Percentiles rank a stretch among this genome's conserved stretches.
These are phyloP conservation scores for Pandemis cinnamomeana DNA, from an alignment of 2,888 invertebrate genomes.

Conservation along the genomic window DNA sequence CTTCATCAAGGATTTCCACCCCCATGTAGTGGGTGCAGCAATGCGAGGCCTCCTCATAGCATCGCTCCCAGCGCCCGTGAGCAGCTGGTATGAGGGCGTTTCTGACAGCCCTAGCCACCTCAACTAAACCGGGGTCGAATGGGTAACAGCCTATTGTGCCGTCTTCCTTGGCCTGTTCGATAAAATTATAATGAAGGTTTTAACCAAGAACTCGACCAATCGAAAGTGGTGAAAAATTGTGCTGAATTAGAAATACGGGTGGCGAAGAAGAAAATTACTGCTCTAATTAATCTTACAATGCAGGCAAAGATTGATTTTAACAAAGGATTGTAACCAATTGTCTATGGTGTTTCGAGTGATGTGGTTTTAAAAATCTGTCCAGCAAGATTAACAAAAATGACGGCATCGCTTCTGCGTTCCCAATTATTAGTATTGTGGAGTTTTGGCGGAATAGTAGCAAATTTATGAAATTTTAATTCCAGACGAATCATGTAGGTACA, in stretches of 20 bases:
- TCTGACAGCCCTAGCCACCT: conserved; percentile 63
- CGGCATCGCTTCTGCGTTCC: background rate
- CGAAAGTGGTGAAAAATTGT: too few relatives aligned
- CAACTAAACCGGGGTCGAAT: conserved; percentile 72
- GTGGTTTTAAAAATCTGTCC: too few relatives aligned
- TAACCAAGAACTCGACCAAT: too few relatives aligned
- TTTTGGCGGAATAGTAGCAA: too few relatives aligned
- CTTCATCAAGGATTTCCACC: conserved; percentile 13
- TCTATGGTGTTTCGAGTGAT: too few relatives aligned
- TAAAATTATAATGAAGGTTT: background rate
- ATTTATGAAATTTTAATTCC: background rate
- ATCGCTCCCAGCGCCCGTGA: conserved; percentile 74
- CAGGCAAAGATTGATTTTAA: too few relatives aligned
- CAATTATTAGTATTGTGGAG: background rate
- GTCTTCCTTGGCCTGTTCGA: conserved; percentile 68
- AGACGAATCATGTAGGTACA: too few relatives aligned
- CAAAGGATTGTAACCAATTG: too few relatives aligned
- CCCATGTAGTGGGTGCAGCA: conserved; percentile 75
- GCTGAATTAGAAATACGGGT: too few relatives aligned
- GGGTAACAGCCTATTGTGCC: conserved; percentile 78
- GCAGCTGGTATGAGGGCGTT: conserved; percentile 67
- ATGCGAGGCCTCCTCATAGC: conserved; percentile 69
- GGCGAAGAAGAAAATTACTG: too few relatives aligned
- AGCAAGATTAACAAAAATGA: too few relatives aligned
- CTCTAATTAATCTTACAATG: too few relatives aligned